Evolutionary conservation across 2,888 invertebrate species (phyloP).

Genomic region (Apeira syringaria): DNA sequence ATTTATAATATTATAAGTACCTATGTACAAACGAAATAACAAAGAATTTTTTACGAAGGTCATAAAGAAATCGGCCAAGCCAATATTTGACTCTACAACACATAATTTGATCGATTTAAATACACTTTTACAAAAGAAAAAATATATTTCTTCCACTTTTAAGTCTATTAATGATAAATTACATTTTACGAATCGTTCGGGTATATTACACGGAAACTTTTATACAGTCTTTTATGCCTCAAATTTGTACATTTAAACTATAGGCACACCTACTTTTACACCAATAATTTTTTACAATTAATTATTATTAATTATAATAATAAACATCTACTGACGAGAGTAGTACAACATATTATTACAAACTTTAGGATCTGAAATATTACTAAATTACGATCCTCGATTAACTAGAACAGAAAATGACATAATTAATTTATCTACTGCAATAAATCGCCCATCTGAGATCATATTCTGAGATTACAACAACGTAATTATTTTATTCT

Average conservation of each 20-base stretch:
- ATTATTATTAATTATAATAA: too few relatives aligned
- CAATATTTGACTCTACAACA: conserved; percentile 6
- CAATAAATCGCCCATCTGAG: conserved; percentile 59
- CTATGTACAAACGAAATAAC: conserved; percentile 73
- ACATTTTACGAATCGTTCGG: too few relatives aligned
- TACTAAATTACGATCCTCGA: conserved; percentile 1
- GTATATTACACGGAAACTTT: neutral
- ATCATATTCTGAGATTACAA: conserved; percentile 62
- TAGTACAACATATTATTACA: too few relatives aligned
- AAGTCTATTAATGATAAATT: too few relatives aligned
- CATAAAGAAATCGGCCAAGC: conserved; percentile 20
- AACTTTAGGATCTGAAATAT: conserved; percentile 3
- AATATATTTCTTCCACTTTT: too few relatives aligned
- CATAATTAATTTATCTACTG: conserved; percentile 30
- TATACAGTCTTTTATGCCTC: neutral
- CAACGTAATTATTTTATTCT: conserved; percentile 32
- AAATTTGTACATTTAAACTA: neutral
- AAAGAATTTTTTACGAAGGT: conserved; percentile 31
- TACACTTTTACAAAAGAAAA: conserved; percentile 3
- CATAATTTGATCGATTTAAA: conserved; percentile 15
- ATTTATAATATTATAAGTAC: conserved; percentile 55
- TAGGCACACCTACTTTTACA: neutral
- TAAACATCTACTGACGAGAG: too few relatives aligned
- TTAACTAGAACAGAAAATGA: conserved; percentile 5
- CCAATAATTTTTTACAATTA: too few relatives aligned